Evolutionary conservation across 1,140 invertebrate genomes (phyloP), one percentile per base, ranked within the genome.

Genomic region (Pseudomyrmex sp.): DNA sequence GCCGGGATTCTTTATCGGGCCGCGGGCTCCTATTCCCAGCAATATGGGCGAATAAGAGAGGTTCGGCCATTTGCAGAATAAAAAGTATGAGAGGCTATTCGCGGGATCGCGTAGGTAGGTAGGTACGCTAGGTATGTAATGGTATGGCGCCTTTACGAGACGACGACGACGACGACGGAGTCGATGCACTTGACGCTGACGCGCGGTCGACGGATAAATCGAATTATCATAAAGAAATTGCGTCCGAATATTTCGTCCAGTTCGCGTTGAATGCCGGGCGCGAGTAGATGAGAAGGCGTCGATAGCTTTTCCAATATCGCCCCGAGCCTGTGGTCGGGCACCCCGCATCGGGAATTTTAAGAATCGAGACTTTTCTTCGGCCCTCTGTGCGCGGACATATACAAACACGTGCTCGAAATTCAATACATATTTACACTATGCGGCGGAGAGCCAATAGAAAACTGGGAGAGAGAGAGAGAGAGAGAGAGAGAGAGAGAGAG

Each of bases 171-270:
- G 35, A 82, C 62, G 69, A 80, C 50, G 46, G 48, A 70, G 56
- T 20, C 58, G 73, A 65, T 70, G 44, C 72, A 72, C 58, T 54
- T 46, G 63, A 12, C 35, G 69, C 58, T 44, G 83, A 84, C 72
- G 50, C 54, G 85, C 52, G 65, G 18, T 54, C 85, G 35, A 63
- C 59, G 80, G 83, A 89, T 86, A 89, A 89, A 90, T 90, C 86
- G 90, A 90, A 91, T 91, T 91, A 91, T 91, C 90, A 91, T 91
- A 91, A 90, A 89, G 89, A 86, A 91, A 91, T 91, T 90, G 89
- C 77, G 75, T 75, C 84, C 86, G 84, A 89, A 88, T 90, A 90
- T 91, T 90, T 85, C 84, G 86, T 85, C 83, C 88, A 80, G 80
- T 82, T 86, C 84, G 35, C 82, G 88, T 88, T 79, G 86, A 90